Conservation (phyloP, 2,797 vertebrate species). For the Pseudochirops cupreus region DNA sequence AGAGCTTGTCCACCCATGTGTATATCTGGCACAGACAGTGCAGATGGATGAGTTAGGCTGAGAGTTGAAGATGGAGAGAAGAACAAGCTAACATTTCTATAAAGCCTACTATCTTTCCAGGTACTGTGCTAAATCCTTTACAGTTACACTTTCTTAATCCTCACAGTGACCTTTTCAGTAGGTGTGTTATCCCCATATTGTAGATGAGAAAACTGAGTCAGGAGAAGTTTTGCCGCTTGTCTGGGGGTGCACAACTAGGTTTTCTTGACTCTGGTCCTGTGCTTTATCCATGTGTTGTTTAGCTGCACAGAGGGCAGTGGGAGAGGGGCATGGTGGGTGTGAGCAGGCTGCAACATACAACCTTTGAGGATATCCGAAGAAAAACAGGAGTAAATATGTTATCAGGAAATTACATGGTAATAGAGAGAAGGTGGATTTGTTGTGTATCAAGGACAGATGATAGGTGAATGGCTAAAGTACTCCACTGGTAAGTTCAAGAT, state of each 20-base stretch:
- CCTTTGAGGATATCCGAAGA: not conserved
- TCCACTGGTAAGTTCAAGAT: not conserved
- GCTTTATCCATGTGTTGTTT: not conserved
- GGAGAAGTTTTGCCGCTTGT: not conserved
- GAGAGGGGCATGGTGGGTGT: not conserved
- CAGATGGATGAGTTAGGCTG: no score
- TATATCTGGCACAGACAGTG: not conserved
- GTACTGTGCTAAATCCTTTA: not conserved
- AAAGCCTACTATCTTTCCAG: not conserved
- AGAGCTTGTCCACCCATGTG: not conserved
- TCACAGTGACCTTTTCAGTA: not conserved
- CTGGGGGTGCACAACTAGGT: not conserved
- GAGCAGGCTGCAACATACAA: not conserved
- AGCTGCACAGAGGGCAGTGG: not conserved
- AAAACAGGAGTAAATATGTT: not conserved
- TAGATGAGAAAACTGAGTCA: not conserved
- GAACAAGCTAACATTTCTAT: not conserved
- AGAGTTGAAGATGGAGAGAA: not conserved
- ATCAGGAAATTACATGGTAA: not conserved
- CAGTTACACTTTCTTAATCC: not conserved
- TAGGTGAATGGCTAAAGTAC: not conserved
- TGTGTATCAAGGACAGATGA: not conserved
- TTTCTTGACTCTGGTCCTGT: not conserved
- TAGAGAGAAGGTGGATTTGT: not conserved
- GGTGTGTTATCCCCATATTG: not conserved